phyloP scores from a whole-genome alignment of 2,888 invertebrate species.

The Lithophane ornitopus region DNA sequence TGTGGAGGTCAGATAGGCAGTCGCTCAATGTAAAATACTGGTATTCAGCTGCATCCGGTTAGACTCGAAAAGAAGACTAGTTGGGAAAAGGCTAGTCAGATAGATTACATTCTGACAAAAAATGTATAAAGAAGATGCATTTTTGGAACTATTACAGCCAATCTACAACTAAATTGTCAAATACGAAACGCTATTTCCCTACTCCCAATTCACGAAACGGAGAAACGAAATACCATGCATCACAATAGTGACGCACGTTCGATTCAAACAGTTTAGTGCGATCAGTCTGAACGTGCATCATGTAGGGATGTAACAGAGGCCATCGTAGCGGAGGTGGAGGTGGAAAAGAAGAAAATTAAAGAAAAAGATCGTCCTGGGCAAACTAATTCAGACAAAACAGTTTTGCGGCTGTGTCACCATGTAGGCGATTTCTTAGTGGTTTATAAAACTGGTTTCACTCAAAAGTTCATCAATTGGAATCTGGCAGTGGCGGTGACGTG shows the following conservation, averaged over 20 bases:
- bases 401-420: neutral
- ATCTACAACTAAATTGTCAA: neutral
- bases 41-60: no score
- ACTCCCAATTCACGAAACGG: constrained; percentile 13
- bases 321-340: no score
- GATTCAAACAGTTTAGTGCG: constrained; percentile 49
- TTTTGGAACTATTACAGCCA: constrained; percentile 7
- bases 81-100: no score
- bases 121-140: neutral
- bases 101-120: neutral
- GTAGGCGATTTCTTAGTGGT: neutral
- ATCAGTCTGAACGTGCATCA: constrained; percentile 38
- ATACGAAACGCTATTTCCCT: neutral
- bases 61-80: no score
- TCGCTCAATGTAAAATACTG: no score
- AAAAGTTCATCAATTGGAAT: neutral
- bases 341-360: neutral
- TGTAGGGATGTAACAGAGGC: neutral
- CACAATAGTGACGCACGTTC: constrained; percentile 22
- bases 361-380: no score
- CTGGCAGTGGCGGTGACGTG: neutral
- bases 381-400: neutral
- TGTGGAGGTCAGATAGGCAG: no score
- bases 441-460: neutral
- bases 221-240: constrained; percentile 22